A percentile compares a stretch with the other conserved stretches of the same genome.
phyloP scores from a whole-genome alignment of 92 coral and sea anemone species.

The Diadumene lineata region DNA sequence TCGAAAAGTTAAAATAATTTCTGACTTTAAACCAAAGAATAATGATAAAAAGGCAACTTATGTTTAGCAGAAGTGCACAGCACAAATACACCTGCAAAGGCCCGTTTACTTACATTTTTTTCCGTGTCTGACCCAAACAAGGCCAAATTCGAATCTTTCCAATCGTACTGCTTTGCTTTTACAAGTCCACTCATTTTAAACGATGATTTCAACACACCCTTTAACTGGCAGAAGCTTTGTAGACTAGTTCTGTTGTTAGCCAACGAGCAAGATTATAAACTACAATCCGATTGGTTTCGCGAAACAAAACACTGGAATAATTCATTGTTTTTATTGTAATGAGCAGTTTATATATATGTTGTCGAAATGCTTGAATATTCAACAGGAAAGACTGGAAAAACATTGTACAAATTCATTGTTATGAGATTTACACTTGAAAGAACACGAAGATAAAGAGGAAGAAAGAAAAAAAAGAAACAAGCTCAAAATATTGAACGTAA shows the following conservation, averaged over 20 bases:
- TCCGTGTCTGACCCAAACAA: conserved; percentile 86
- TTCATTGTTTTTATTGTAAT: conserved; percentile 4
- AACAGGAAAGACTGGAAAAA: too few relatives aligned
- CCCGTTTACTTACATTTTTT: conserved; percentile 65
- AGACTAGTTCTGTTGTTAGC: neutral
- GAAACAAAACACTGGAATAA: conserved; percentile 2
- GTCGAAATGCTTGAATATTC: neutral
- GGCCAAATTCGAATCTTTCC: conserved; percentile 89
- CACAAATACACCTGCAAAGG: neutral
- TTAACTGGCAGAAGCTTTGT: neutral
- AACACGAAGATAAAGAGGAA: too few relatives aligned
- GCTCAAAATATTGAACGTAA: too few relatives aligned
- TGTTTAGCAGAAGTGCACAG: neutral
- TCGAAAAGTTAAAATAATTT: too few relatives aligned
- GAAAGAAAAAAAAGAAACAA: too few relatives aligned
- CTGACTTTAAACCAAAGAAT: too few relatives aligned
- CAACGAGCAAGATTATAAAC: neutral
- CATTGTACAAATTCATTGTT: too few relatives aligned
- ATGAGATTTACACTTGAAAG: too few relatives aligned
- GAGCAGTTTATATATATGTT: neutral
- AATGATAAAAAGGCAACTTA: too few relatives aligned
- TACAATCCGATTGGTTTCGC: neutral
- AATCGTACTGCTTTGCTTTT: conserved; percentile 80
- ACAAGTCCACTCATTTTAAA: conserved; percentile 71
- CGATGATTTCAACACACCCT: conserved; percentile 11